These are phyloP conservation scores for Archips crataeganus DNA, from an alignment of 2,888 invertebrate species.

Conservation along the genomic window DNA sequence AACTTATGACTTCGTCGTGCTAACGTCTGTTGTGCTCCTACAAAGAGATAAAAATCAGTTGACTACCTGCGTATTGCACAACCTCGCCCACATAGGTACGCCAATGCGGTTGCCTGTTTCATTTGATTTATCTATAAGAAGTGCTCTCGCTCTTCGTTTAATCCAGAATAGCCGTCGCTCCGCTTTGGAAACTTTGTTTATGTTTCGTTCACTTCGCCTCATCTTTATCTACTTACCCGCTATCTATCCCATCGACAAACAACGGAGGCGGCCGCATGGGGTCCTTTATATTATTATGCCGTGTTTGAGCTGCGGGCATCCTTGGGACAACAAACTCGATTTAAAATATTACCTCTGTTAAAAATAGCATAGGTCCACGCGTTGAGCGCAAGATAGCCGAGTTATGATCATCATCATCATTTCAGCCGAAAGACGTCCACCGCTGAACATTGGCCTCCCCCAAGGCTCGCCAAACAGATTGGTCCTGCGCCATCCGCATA, in stretches of 20 bases:
- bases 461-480: no score
- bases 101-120: not conserved
- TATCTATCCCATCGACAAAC: conserved; percentile 71
- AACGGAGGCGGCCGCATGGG: conserved; percentile 40
- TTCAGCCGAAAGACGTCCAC: no score
- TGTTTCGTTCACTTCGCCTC: conserved; percentile 53
- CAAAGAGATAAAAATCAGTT: not conserved
- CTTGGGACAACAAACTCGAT: conserved; percentile 15
- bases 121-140: not conserved
- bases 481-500: no score
- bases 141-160: not conserved
- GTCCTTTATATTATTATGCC: conserved; percentile 5
- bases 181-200: conserved; percentile 60
- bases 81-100: not conserved
- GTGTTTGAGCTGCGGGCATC: conserved; percentile 19
- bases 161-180: conserved; percentile 2
- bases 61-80: not conserved
- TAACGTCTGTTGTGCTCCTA: not conserved
- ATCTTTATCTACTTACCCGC: conserved; percentile 57
- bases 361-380: not conserved
- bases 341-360: conserved; percentile 12
- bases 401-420: not conserved
- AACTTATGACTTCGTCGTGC: not conserved
- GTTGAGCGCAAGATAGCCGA: not conserved
- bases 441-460: no score